Evolutionary conservation across 2,113 vertebrate species (phyloP), one percentile per base, ranked within the genome.

Genomic region (Podarcis muralis): DNA sequence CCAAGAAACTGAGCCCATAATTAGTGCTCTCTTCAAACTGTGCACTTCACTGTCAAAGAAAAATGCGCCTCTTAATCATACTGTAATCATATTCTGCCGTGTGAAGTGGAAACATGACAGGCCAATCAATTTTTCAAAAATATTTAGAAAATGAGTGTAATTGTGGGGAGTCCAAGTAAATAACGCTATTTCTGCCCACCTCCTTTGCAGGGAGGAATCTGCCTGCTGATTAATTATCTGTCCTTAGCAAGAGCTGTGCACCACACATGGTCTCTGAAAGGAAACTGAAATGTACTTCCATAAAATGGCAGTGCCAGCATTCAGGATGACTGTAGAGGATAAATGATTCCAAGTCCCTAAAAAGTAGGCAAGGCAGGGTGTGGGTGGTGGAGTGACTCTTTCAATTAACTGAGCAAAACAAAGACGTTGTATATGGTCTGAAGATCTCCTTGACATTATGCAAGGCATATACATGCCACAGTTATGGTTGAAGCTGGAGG

Each of bases 91-190:
- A 90, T 81, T 93, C 89, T 88, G 85, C 59, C 23, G 1, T 57
- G 59, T 90, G 83, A 89, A 48, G n/a, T 90, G 40, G 90, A 94
- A 94, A 91, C 0, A 12, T 86, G 91, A 87, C 82, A 93, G 89
- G 59, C 43, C 57, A 84, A 87, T 87, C 91, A 82, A 65, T 79
- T 88, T 92, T 90, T 90, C 48, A 90, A 84, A 93, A 93, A 66
- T 68, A 78, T 87, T 92, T 87, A 90, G 91, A 91, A 94, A 94
- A 90, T 87, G 0, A 65, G 57, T 81, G 12, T 91, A 90, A 89
- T 84, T 93, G 92, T 85, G 81, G 66, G 74, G 53, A 91, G 32
- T 18, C 93, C 90, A 92, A 94, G 93, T 93, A 93, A 93, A 91
- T 89, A 88, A 92, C 65, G 30, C 35, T 43, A 93, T 91, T 93